Base-by-base conservation (phyloP, 2,888 invertebrate species). In the Ormyrus thymus region DNA sequence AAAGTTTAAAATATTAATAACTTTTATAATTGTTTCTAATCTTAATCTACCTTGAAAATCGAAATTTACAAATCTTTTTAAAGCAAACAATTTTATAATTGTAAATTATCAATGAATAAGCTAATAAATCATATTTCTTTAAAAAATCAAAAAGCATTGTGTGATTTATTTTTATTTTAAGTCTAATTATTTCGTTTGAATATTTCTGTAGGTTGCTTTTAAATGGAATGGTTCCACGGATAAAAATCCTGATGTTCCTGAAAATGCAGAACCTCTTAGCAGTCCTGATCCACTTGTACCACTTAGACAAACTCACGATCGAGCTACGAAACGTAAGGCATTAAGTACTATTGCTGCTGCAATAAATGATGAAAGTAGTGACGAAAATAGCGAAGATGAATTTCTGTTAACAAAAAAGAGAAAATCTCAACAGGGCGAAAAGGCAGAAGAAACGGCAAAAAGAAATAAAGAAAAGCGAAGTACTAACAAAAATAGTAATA, bases 71-170 rank as follows among this genome's bases (percentile, higher is more conserved):
- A n/a, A 64, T 7, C 11, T 9, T 46, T 72, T 62, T n/a, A 4
- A 72, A 50, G 7, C n/a, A 43, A 29, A 51, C 15, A 46, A 29
- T 68, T 43, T 53, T 65, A 64, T 46, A 45, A 61, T 69, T 68
- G 61, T 68, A 69, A 69, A 45, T 62, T n/a, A 29, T 29, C n/a
- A 66, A n/a, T 83, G 76, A 80, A 80, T 83, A 82, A 79, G 87
- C n/a, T 56, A 29, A 87, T 87, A 87, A 87, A 87, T 86, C 82
- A 72, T 86, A 84, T 85, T 85, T 86, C 81, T 84, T 71, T 85
- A 82, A 81, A 86, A 83, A 85, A 83, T 76, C 70, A 75, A 69
- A 76, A 58, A 69, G 53, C 71, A 66, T 79, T 81, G 83, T 83
- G 81, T 84, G 74, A 78, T 85, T 85, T 77, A 86, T 84, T 87